Conservation (phyloP, 1,140 invertebrate species). For the Drosophila repletoides region DNA sequence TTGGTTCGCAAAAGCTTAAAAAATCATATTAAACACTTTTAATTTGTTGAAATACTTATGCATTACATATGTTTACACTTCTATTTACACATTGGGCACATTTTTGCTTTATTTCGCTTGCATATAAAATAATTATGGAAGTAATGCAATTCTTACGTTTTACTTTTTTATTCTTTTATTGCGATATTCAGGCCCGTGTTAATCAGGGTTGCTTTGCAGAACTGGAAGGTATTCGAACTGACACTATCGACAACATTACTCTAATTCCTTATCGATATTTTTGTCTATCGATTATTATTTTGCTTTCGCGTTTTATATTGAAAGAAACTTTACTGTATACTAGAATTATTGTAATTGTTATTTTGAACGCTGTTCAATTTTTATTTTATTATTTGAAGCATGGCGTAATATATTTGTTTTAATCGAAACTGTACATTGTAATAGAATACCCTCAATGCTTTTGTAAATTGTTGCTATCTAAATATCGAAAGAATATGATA, state of each 20-base stretch:
- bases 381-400: not conserved
- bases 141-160: constrained; percentile 67
- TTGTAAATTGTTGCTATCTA: not conserved
- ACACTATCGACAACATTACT: not conserved
- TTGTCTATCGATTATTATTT: not conserved
- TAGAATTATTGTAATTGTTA: not conserved
- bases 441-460: not conserved
- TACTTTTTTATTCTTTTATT: constrained; percentile 64
- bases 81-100: constrained; percentile 25
- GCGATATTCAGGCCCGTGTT: constrained; percentile 14
- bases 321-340: not conserved
- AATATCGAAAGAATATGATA: not conserved
- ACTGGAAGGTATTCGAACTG: constrained; percentile 5
- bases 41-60: not conserved
- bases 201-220: constrained; percentile 23
- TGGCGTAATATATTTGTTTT: not conserved
- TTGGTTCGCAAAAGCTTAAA: constrained; percentile 40
- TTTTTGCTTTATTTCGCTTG: constrained; percentile 37
- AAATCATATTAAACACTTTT: not conserved
- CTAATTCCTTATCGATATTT: not conserved
- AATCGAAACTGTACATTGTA: not conserved
- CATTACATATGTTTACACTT: constrained; percentile 1
- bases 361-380: not conserved
- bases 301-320: no score
- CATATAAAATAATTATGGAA: constrained; percentile 47